These are phyloP conservation scores for Heliopora coerulea DNA, from an alignment of 92 coral and sea anemone genomes.

Conservation along the genomic window DNA sequence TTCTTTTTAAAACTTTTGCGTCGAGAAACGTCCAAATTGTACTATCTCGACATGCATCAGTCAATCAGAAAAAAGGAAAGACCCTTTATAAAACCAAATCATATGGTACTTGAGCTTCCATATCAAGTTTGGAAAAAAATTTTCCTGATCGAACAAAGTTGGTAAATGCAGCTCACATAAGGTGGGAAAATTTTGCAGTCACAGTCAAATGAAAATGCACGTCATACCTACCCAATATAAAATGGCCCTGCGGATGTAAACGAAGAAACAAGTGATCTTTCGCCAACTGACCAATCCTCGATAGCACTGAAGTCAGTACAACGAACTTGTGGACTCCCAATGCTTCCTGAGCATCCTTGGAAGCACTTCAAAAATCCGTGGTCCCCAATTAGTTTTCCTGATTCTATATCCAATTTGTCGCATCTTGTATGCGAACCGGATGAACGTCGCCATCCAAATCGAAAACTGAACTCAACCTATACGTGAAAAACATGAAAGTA, in stretches of 20 bases:
- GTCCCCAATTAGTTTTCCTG: conserved; percentile 52
- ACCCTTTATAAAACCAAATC: no score
- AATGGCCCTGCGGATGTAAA: conserved; percentile 45
- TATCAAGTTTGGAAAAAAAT: no score
- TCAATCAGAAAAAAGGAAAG: no score
- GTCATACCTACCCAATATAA: conserved; percentile 37
- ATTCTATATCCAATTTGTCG: conserved; percentile 44
- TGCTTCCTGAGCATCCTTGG: conserved; percentile 40
- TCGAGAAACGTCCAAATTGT: no score
- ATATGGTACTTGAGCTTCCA: no score
- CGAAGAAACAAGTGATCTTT: no score
- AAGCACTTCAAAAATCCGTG: conserved; percentile 9
- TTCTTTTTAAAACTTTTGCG: no score
- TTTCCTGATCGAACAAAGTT: no score
- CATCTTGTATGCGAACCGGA: conserved; percentile 8
- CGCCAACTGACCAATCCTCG: conserved; percentile 66
- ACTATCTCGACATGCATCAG: no score
- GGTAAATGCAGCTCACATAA: no score
- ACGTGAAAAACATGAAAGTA: not conserved
- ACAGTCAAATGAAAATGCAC: no score
- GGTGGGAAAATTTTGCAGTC: no score
- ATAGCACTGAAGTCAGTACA: conserved; percentile 60
- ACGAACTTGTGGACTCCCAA: conserved; percentile 33
- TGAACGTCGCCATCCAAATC: conserved; percentile 67
- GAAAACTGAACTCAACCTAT: conserved; percentile 54